Conservation (phyloP, 2,113 vertebrate genomes). For the Mohoua ochrocephala region DNA sequence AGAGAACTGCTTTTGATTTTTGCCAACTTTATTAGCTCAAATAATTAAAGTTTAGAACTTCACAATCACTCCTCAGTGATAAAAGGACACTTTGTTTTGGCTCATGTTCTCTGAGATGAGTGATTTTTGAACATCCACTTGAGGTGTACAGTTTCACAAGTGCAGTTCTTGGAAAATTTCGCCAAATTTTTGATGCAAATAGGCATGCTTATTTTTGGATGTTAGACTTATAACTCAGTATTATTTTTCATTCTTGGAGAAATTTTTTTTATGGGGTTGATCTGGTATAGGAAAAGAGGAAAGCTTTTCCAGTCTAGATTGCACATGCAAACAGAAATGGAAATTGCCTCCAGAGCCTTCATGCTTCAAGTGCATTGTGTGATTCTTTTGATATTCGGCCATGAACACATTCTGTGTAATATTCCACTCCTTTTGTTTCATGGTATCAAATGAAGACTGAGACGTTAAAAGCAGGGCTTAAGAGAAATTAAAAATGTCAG, state of each 20-base stretch:
- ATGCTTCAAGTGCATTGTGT: background rate
- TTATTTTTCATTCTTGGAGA: background rate
- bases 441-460: background rate
- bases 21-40: background rate
- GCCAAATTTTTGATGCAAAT: background rate
- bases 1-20: background rate
- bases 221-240: background rate
- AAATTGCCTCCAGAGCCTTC: background rate
- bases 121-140: background rate
- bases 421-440: background rate
- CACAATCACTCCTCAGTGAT: background rate
- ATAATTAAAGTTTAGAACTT: background rate
- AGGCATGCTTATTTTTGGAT: background rate
- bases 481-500: constrained; percentile 6
- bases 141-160: background rate
- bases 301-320: background rate
- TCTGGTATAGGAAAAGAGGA: background rate
- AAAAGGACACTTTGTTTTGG: background rate
- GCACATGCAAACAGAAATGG: background rate
- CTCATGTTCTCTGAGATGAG: background rate
- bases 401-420: background rate
- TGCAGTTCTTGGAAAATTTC: background rate
- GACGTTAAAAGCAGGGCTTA: background rate
- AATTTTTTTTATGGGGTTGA: background rate
- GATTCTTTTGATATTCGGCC: constrained; percentile 10